Evolutionary conservation across 2,113 vertebrate species (phyloP).

Genomic region (Gallinago paraguaiae): DNA sequence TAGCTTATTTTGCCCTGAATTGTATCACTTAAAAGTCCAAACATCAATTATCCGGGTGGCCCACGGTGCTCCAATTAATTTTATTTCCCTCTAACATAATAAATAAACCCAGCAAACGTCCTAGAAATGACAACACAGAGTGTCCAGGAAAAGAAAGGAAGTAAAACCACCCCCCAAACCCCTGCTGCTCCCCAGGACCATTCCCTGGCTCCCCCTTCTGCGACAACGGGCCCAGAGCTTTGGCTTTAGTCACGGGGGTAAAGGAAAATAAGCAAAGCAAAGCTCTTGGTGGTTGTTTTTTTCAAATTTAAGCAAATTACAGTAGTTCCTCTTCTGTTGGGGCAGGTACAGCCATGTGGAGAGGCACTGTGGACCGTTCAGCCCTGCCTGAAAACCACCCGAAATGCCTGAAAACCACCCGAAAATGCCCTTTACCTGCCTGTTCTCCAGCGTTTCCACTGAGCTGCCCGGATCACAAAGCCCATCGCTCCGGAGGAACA

Average conservation of each 20-base stretch:
- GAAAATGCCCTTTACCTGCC: background rate
- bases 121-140: background rate
- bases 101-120: conserved; percentile 23
- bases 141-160: background rate
- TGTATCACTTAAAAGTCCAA: conserved; percentile 35
- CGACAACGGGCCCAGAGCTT: background rate
- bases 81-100: background rate
- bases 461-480: background rate
- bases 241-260: background rate
- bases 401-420: background rate
- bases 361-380: background rate
- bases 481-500: background rate
- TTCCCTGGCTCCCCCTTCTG: background rate
- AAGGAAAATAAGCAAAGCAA: background rate
- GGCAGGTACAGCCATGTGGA: background rate
- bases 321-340: too few relatives aligned
- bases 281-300: background rate
- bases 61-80: background rate
- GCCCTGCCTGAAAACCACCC: too few relatives aligned
- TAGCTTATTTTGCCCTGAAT: conserved; percentile 43
- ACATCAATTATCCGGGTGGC: background rate
- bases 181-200: background rate
- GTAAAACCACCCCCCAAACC: background rate
- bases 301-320: background rate
- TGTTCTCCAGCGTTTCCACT: accelerated